Base-by-base conservation (phyloP, 2,113 vertebrate species). In the Montifringilla adamsi region DNA sequence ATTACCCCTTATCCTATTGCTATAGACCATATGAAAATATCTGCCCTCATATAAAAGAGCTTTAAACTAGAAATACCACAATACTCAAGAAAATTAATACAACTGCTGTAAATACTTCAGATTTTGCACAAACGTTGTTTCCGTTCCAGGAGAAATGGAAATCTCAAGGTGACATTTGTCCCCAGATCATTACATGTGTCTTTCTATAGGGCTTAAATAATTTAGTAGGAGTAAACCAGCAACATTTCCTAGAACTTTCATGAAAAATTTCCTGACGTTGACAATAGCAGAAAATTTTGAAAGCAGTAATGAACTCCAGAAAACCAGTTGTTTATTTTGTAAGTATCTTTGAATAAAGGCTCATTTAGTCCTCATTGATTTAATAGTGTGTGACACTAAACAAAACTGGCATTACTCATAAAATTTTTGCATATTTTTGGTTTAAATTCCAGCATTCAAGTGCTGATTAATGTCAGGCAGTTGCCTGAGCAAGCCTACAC, bases 361-460 rank as follows among this genome's bases (percentile, higher is more conserved):
- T 90, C 46, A 56, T 89, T 88, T 89, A 80, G 23, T 95, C 63
- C 59, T 80, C 72, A 63, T 26, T 83, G 76, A 80, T 92, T 67
- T 90, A 70, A 67, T 35, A 86, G 11, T 67, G 23, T 75, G 28
- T 93, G 92, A 93, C 67, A 80, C 37, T 66, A 85, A 93, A 69
- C 43, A 89, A 79, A 94, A 85, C 33, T 3, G 7, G 30, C 75
- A 90, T 91, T 95, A 55, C 69, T 95, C 67, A 72, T 89, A 53
- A 47, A 8, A 53, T 79, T 86, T 91, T 92, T 66, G 47, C 41
- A 17, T 50, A 77, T 94, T 93, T 86, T 85, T 67, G 2, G 9
- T 92, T 94, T 87, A 72, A 94, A 89, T 73, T 94, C 62, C 53
- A 79, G 18, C 39, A 55, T 91, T 91, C 84, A 74, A 85, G 81